Conservation (phyloP, 2,888 invertebrate species). For the Frankliniella intonsa region DNA sequence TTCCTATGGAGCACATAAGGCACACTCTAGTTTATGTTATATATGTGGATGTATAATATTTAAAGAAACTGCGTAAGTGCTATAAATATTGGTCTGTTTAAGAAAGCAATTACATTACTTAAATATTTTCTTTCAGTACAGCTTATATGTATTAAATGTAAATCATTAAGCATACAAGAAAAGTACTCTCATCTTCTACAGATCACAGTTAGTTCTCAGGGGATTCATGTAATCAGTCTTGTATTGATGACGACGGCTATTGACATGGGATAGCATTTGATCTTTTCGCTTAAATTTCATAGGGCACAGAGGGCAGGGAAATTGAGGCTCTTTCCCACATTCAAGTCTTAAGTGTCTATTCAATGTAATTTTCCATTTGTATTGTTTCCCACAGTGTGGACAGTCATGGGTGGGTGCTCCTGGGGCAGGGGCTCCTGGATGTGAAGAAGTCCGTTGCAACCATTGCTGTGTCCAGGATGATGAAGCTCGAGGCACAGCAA, state of each 20-base stretch:
- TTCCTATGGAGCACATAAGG: too few relatives aligned
- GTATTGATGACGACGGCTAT: background rate
- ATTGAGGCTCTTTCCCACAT: constrained; percentile 46
- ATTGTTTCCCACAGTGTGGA: constrained; percentile 34
- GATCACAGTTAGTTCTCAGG: background rate
- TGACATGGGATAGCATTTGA: constrained; percentile 46
- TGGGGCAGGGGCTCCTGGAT: constrained; percentile 30
- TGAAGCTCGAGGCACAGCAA: background rate
- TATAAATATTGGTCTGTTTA: too few relatives aligned
- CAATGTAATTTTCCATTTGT: constrained; percentile 32
- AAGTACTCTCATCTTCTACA: background rate
- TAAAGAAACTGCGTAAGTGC: too few relatives aligned
- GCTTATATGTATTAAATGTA: too few relatives aligned
- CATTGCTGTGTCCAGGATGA: constrained; percentile 8
- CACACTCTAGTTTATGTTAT: too few relatives aligned
- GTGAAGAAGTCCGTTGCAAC: background rate
- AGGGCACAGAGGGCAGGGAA: constrained; percentile 45
- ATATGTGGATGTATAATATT: too few relatives aligned
- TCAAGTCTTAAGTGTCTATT: constrained; percentile 33
- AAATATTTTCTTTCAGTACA: too few relatives aligned
- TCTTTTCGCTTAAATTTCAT: constrained; percentile 45
- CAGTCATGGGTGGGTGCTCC: constrained; percentile 37
- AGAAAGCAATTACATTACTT: too few relatives aligned
- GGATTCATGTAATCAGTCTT: background rate
- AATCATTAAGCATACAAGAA: background rate